A percentile compares a stretch with the other conserved stretches of the same genome.
phyloP scores from a whole-genome alignment of 1,140 invertebrate species.

The Pectinophora gossypiella region DNA sequence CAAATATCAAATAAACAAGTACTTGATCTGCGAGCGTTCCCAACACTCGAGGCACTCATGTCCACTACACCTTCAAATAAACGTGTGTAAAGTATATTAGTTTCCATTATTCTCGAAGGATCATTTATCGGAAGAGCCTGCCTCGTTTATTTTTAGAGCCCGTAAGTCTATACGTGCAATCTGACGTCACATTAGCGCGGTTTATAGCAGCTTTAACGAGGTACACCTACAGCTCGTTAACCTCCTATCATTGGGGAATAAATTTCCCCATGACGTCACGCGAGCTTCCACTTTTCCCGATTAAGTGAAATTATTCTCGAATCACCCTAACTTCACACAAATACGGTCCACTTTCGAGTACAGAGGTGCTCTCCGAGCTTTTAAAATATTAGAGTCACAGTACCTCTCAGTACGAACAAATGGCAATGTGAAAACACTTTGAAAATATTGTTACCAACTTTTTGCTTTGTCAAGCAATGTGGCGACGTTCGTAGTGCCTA shows the following conservation, averaged over 20 bases:
- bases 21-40: no score
- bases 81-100: neutral
- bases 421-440: conserved; percentile 19
- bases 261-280: conserved; percentile 32
- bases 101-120: neutral
- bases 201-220: conserved; percentile 42
- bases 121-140: neutral
- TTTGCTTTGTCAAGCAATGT: neutral
- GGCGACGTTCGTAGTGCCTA: neutral
- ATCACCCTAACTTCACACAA: conserved; percentile 8
- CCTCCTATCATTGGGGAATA: conserved; percentile 37
- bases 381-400: conserved; percentile 27
- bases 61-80: neutral
- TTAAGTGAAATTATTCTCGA: conserved; percentile 19
- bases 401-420: conserved; percentile 16
- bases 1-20: no score
- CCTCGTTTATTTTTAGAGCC: conserved; percentile 2
- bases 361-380: neutral
- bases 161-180: conserved; percentile 19
- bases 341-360: conserved; percentile 18
- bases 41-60: no score
- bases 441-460: neutral
- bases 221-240: conserved; percentile 41
- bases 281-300: conserved; percentile 12
- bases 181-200: conserved; percentile 34